Conservation (phyloP, 2,797 vertebrate species). For the Notamacropus eugenii region DNA sequence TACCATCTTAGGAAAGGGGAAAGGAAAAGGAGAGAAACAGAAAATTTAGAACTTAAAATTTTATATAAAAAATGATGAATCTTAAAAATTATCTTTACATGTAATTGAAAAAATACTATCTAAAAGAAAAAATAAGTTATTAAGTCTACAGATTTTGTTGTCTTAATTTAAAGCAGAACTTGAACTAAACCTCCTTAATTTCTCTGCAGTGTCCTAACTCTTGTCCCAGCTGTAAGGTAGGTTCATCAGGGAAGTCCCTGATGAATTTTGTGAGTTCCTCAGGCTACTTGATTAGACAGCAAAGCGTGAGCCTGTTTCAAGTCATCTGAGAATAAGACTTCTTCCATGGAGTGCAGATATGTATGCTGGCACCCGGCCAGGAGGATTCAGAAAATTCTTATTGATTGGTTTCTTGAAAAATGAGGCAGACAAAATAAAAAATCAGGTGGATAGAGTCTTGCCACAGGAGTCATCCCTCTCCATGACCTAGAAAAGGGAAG, state of each 20-base stretch:
- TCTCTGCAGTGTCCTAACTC: not conserved
- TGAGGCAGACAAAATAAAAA: not conserved
- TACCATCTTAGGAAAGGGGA: not conserved
- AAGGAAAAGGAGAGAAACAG: not conserved
- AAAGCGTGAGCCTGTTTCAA: not conserved
- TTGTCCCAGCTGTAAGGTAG: not conserved
- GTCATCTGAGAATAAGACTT: not conserved
- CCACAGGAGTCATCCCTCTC: not conserved
- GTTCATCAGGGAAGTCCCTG: not conserved
- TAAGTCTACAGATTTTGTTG: not conserved
- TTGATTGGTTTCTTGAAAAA: not conserved
- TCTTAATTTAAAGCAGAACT: not conserved
- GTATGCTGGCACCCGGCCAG: not conserved
- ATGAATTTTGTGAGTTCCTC: not conserved
- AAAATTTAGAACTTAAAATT: not conserved
- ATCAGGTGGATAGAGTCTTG: not conserved
- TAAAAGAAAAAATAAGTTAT: not conserved
- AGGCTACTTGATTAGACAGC: not conserved
- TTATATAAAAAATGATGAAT: not conserved
- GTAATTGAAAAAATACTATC: not conserved
- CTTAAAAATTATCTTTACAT: too few species aligned
- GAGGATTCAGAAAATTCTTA: not conserved
- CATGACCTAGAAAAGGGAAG: constrained; percentile 14
- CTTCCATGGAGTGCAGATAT: not conserved
- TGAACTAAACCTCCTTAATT: not conserved